Conservation (phyloP, 2,888 invertebrate genomes). For the Brenthis daphne region DNA sequence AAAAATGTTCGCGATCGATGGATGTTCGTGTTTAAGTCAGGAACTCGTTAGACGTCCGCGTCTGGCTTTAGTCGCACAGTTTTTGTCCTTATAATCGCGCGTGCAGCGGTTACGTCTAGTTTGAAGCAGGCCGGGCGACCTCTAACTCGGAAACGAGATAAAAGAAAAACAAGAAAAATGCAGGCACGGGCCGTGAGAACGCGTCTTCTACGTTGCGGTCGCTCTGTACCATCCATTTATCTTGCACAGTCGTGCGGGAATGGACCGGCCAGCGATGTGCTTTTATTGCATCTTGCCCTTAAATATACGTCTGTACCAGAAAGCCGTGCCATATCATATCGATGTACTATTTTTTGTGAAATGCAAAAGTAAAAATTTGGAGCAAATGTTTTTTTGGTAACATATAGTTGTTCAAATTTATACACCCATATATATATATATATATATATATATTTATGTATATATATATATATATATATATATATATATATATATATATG, state of each 20-base stretch:
- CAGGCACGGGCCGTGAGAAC: slow-evolving; percentile 81
- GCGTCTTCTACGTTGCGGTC: slow-evolving; percentile 67
- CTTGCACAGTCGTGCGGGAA: slow-evolving; percentile 80
- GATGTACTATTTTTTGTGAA: slow-evolving; percentile 56
- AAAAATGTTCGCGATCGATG: slow-evolving; percentile 49
- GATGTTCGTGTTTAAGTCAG: slow-evolving; percentile 44
- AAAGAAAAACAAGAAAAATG: slow-evolving; percentile 71
- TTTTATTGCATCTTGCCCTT: slow-evolving; percentile 79
- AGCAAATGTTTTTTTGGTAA: no score
- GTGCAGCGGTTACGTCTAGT: slow-evolving; percentile 73
- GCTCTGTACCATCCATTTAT: slow-evolving; percentile 74
- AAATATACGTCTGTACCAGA: slow-evolving; percentile 75
- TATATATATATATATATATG: no score
- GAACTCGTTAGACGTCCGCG: slow-evolving; percentile 61
- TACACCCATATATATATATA: neutral
- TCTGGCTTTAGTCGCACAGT: slow-evolving; percentile 60
- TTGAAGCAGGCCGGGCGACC: slow-evolving; percentile 66
- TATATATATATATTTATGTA: no score
- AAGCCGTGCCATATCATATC: slow-evolving; percentile 57
- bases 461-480: no score
- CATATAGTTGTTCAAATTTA: no score
- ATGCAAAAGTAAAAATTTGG: slow-evolving; percentile 1
- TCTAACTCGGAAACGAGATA: slow-evolving; percentile 77
- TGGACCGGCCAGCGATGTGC: slow-evolving; percentile 74
- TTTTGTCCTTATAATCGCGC: slow-evolving; percentile 70